A percentile compares a stretch with the other conserved stretches of the same genome.
Evolutionary conservation across 2,888 invertebrate genomes (phyloP).

Genomic region (Lomographa bimaculata): DNA sequence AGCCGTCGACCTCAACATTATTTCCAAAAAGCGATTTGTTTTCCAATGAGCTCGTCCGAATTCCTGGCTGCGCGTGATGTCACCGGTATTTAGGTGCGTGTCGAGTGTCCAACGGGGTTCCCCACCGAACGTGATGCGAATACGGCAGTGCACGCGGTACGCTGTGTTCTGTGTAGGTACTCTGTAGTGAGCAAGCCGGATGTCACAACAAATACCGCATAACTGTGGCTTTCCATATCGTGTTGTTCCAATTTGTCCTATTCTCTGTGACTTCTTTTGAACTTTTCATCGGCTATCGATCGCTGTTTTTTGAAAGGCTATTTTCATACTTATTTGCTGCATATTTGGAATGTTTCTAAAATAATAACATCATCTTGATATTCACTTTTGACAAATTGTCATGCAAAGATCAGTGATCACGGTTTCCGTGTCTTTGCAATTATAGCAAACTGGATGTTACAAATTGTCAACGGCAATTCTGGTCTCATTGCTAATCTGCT

Average conservation of each 20-base stretch:
- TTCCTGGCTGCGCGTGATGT: conserved; percentile 57
- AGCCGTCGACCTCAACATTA: conserved; percentile 22
- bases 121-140: conserved; percentile 64
- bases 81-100: conserved; percentile 61
- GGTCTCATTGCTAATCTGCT: no score
- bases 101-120: conserved; percentile 61
- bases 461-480: no score
- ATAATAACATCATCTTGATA: no score
- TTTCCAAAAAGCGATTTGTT: conserved; percentile 31
- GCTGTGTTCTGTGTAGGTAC: neutral
- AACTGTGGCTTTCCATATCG: neutral
- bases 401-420: no score
- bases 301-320: no score
- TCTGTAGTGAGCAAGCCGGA: conserved; percentile 40
- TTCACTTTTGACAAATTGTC: no score
- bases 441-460: no score
- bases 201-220: conserved; percentile 32
- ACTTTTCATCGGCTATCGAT: no score
- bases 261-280: no score
- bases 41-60: conserved; percentile 43
- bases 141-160: conserved; percentile 32
- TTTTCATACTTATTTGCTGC: no score
- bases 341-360: no score
- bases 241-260: neutral
- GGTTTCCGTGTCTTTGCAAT: no score